phyloP scores from a whole-genome alignment of 2,888 invertebrate species.

The Mythimna vitellina region DNA sequence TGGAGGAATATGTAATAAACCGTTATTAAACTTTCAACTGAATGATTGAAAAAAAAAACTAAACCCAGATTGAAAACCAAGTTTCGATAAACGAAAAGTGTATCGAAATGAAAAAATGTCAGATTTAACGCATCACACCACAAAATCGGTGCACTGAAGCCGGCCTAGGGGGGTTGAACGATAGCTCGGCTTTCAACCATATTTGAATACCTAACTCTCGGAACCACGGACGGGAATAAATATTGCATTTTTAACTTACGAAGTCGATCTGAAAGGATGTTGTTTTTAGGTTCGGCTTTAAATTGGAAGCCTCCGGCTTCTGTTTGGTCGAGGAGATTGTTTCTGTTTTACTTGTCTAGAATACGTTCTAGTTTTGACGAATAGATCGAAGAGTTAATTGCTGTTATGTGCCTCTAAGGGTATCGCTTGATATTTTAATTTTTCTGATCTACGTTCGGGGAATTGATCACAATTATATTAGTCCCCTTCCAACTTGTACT shows the following conservation, averaged over 20 bases:
- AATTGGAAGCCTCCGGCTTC: conserved; percentile 35
- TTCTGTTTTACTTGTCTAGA: neutral
- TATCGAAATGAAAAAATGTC: conserved; percentile 53
- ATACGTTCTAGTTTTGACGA: neutral
- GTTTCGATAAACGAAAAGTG: conserved; percentile 17
- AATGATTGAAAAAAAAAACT: conserved; percentile 8
- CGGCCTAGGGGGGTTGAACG: conserved; percentile 29
- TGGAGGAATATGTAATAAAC: neutral
- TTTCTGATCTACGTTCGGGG: neutral
- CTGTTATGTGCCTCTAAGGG: neutral
- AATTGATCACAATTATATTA: neutral
- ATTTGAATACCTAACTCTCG: conserved; percentile 55
- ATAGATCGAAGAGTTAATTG: neutral
- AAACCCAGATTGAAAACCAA: conserved; percentile 6
- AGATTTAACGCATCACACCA: conserved; percentile 30
- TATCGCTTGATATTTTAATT: neutral
- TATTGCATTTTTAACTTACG: conserved; percentile 58
- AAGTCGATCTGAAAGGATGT: conserved; percentile 40
- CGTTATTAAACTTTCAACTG: neutral
- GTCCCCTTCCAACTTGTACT: neutral
- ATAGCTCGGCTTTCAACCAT: conserved; percentile 49
- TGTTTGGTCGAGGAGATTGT: conserved; percentile 21
- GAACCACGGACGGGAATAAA: conserved; percentile 48
- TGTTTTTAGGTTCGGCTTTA: conserved; percentile 40
- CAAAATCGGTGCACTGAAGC: conserved; percentile 39